Conservation (phyloP, 2,797 vertebrate genomes). For the Molossus alvarezi region DNA sequence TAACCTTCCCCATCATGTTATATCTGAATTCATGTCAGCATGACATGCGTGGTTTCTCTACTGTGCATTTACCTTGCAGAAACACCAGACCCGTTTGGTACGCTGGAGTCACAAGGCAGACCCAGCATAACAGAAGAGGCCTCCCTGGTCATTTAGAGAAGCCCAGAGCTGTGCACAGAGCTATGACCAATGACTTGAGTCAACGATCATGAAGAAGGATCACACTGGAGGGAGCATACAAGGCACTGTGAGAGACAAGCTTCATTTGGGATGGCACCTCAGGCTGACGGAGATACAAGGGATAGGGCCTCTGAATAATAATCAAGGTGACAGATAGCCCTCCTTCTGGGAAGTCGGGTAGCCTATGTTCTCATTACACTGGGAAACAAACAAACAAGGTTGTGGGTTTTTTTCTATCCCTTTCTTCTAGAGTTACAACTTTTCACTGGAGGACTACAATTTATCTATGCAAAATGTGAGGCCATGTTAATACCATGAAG, state of each 20-base stretch:
- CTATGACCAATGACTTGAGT: neutral
- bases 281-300: neutral
- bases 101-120: slow-evolving; percentile 16
- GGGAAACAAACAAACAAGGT: slow-evolving; percentile 23
- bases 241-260: neutral
- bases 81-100: slow-evolving; percentile 12
- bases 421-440: neutral
- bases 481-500: neutral
- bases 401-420: neutral
- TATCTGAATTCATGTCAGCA: neutral
- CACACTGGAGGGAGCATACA: neutral
- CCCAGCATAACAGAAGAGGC: slow-evolving; percentile 10
- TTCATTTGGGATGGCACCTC: neutral
- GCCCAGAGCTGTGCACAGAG: neutral
- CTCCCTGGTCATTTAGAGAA: slow-evolving; percentile 49
- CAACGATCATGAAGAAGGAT: slow-evolving; percentile 16
- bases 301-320: neutral
- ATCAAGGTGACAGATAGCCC: neutral
- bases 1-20: slow-evolving; percentile 23
- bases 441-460: neutral
- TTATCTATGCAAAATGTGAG: slow-evolving; percentile 23
- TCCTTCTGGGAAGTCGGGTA: neutral
- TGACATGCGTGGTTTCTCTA: neutral
- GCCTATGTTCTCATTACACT: slow-evolving; percentile 1
- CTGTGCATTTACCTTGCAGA: slow-evolving; percentile 10